These are phyloP conservation scores for Malachius bipustulatus DNA, from an alignment of 2,888 invertebrate genomes.

Conservation along the genomic window DNA sequence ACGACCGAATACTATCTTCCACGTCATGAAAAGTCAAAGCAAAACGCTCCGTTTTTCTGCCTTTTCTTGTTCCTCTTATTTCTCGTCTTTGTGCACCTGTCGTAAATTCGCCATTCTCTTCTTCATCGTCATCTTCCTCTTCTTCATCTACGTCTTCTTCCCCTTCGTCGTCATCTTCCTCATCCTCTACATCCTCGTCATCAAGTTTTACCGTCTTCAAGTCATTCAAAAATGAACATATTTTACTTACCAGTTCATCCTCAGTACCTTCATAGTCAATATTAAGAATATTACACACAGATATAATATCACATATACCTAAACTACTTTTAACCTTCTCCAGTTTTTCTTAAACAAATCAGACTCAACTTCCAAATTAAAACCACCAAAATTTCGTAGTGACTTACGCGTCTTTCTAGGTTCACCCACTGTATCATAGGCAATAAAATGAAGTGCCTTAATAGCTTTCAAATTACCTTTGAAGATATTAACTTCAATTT, in stretches of 20 bases:
- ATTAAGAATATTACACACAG: constrained; percentile 14
- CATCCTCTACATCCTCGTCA: constrained; percentile 2
- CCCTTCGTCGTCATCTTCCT: constrained; percentile 4
- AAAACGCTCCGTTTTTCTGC: constrained; percentile 9
- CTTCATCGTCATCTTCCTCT: constrained; percentile 1
- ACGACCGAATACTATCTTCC: constrained; percentile 20
- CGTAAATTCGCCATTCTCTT: neutral
- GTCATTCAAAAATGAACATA: constrained; percentile 12
- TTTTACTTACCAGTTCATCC: constrained; percentile 9
- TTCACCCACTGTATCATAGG: constrained; percentile 13
- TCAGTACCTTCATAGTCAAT: constrained; percentile 12
- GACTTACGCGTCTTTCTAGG: constrained; percentile 11
- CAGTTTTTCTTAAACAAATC: constrained; percentile 10
- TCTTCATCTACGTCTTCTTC: neutral
- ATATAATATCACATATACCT: constrained; percentile 12
- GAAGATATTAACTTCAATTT: constrained; percentile 1
- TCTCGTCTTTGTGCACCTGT: constrained; percentile 1
- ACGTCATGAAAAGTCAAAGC: constrained; percentile 21
- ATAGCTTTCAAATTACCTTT: constrained; percentile 3
- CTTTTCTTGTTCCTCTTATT: neutral
- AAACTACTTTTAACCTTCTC: constrained; percentile 8
- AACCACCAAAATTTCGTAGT: constrained; percentile 13
- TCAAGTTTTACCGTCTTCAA: constrained; percentile 2
- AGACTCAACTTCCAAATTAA: constrained; percentile 11
- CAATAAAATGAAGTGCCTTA: constrained; percentile 7